Conservation (phyloP, 2,888 invertebrate species). For the Drosophila kambysellisi region DNA sequence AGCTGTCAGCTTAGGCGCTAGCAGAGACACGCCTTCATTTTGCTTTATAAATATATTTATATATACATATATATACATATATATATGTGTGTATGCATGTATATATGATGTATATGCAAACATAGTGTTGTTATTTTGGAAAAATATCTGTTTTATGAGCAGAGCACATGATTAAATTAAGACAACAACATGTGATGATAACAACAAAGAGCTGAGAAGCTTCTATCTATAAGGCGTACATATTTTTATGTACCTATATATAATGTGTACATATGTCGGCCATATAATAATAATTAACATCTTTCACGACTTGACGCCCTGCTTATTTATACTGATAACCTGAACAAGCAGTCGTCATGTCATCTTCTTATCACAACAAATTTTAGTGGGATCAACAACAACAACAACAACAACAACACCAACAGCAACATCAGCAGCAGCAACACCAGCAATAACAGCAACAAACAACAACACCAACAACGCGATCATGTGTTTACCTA, state of each 20-base stretch:
- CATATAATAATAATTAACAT: constrained; percentile 51
- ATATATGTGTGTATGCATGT: too few species aligned
- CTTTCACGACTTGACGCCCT: constrained; percentile 51
- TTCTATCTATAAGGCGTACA: constrained; percentile 27
- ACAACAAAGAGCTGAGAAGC: constrained; percentile 23
- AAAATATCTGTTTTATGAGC: constrained; percentile 49
- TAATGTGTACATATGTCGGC: constrained; percentile 6
- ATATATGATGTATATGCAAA: background rate
- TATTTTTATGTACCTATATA: constrained; percentile 1
- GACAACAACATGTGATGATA: constrained; percentile 19
- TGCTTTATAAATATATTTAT: constrained; percentile 6
- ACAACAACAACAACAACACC: constrained; percentile 3
- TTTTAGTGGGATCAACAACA: constrained; percentile 18
- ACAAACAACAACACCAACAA: background rate
- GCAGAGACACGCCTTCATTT: constrained; percentile 64
- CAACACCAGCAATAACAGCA: constrained; percentile 1
- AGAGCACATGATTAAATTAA: constrained; percentile 65
- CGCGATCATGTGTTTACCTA: background rate
- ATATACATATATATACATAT: constrained; percentile 4
- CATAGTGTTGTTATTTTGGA: constrained; percentile 42
- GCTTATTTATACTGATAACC: constrained; percentile 49
- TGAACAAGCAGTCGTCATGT: constrained; percentile 33
- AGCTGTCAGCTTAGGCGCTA: constrained; percentile 31
- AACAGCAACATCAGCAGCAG: background rate
- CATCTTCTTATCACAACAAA: constrained; percentile 46